Conservation (phyloP, 1,140 invertebrate species). For the Brachionus sp. region DNA sequence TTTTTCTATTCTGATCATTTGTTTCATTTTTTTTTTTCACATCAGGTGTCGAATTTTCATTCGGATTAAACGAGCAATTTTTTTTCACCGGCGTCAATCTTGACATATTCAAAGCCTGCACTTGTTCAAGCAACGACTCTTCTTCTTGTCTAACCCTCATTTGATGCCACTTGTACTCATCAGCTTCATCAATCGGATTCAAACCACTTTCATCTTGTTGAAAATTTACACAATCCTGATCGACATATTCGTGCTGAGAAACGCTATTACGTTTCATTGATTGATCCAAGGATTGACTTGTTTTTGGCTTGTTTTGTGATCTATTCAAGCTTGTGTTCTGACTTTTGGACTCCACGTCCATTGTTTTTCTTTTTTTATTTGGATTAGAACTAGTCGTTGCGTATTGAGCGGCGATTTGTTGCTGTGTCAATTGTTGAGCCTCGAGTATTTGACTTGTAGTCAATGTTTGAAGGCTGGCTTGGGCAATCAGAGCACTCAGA, state of each 20-base stretch:
- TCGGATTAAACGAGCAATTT: neutral
- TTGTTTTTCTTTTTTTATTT: slow-evolving; percentile 3
- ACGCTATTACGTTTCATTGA: slow-evolving; percentile 9
- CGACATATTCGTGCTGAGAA: neutral
- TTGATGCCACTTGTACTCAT: slow-evolving; percentile 39
- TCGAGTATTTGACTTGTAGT: slow-evolving; percentile 2
- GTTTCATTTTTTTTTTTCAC: neutral
- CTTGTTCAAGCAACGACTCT: slow-evolving; percentile 2
- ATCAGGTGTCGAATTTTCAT: neutral
- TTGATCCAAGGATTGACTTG: neutral
- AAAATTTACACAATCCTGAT: neutral
- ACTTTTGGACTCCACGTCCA: neutral
- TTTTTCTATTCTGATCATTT: neutral
- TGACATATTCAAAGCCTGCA: neutral
- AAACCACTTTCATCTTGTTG: neutral
- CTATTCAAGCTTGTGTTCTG: neutral
- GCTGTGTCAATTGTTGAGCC: neutral
- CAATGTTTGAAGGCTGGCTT: neutral
- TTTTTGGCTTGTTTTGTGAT: slow-evolving; percentile 16
- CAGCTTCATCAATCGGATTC: neutral
- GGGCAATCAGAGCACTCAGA: neutral
- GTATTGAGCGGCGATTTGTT: neutral
- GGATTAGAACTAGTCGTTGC: neutral
- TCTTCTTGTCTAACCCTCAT: slow-evolving; percentile 18
- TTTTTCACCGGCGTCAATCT: neutral